Evolutionary conservation across 1,140 invertebrate species (phyloP).

Genomic region (Drosophila hydei): DNA sequence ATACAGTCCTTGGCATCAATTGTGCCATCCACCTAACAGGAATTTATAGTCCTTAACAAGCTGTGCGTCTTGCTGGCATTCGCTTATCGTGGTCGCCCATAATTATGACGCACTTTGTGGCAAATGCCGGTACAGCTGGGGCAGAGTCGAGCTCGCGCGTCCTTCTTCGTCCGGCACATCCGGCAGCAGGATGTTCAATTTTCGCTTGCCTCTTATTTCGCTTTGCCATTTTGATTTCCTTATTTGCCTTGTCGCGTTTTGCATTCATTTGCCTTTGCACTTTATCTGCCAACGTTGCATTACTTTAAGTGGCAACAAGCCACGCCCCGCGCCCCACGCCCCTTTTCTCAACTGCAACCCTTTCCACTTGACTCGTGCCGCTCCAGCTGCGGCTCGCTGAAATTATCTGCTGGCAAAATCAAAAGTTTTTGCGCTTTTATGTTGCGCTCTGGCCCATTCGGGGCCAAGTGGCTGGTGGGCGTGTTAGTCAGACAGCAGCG

Average conservation of each 20-base stretch:
- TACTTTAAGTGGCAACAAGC: conserved; percentile 70
- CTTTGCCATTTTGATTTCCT: conserved; percentile 78
- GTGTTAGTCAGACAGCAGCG: conserved; percentile 28
- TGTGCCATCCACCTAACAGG: conserved; percentile 50
- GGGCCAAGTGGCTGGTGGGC: conserved; percentile 14
- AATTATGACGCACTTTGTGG: conserved; percentile 54
- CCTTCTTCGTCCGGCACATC: conserved; percentile 52
- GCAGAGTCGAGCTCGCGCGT: conserved; percentile 3
- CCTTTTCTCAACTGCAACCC: background rate
- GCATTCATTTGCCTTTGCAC: conserved; percentile 53
- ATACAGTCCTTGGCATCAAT: conserved; percentile 69
- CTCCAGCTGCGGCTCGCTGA: conserved; percentile 27
- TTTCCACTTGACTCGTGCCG: conserved; percentile 21
- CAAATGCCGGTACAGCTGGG: background rate
- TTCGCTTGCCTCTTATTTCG: conserved; percentile 76
- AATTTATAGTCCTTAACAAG: conserved; percentile 49
- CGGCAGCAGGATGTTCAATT: conserved; percentile 78
- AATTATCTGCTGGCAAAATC: conserved; percentile 74
- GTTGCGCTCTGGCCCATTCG: conserved; percentile 14
- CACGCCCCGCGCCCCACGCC: background rate
- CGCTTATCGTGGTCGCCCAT: conserved; percentile 50
- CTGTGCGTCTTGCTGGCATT: conserved; percentile 44
- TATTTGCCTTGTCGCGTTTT: conserved; percentile 73
- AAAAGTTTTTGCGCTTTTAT: conserved; percentile 68
- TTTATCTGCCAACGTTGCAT: conserved; percentile 56